Percentiles rank a stretch among this genome's conserved stretches.
Evolutionary conservation across 2,888 invertebrate species (phyloP).

Genomic region (Hypercompe scribonia): DNA sequence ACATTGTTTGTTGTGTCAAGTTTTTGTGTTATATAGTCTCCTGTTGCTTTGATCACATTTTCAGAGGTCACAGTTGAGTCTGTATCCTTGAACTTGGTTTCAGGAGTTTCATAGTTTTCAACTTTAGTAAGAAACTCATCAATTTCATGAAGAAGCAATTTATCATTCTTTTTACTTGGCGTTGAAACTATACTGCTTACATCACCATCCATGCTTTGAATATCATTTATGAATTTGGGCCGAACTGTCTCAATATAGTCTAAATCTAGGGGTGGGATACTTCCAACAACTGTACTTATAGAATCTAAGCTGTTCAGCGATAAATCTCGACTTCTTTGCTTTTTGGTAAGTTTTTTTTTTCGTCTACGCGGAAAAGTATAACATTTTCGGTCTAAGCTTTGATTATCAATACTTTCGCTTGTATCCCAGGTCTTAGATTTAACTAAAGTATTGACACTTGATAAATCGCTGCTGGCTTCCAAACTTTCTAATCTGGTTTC

Average conservation of each 20-base stretch:
- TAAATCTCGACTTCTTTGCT: conserved; percentile 59
- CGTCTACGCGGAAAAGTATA: conserved; percentile 79
- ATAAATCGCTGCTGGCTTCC: conserved; percentile 71
- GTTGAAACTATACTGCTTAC: conserved; percentile 81
- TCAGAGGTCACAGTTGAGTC: conserved; percentile 62
- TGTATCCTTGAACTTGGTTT: conserved; percentile 63
- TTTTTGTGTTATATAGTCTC: conserved; percentile 75
- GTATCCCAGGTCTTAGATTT: conserved; percentile 65
- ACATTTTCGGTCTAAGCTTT: conserved; percentile 71
- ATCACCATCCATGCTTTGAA: conserved; percentile 81
- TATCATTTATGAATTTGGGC: conserved; percentile 60
- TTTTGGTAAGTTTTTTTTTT: conserved; percentile 64
- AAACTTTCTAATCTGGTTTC: conserved; percentile 83
- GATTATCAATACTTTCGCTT: conserved; percentile 69
- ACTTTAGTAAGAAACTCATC: conserved; percentile 82
- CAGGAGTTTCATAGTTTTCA: conserved; percentile 78
- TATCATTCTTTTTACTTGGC: conserved; percentile 80
- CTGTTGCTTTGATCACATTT: conserved; percentile 78
- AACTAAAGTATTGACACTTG: conserved; percentile 59
- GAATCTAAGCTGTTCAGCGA: conserved; percentile 74
- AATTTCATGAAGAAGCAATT: conserved; percentile 79
- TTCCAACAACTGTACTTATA: conserved; percentile 45
- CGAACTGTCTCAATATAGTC: conserved; percentile 36
- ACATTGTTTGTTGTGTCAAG: conserved; percentile 62
- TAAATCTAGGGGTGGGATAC: conserved; percentile 63